These are phyloP conservation scores for Thymelicus lineola DNA, from an alignment of 2,888 invertebrate genomes.

Conservation along the genomic window DNA sequence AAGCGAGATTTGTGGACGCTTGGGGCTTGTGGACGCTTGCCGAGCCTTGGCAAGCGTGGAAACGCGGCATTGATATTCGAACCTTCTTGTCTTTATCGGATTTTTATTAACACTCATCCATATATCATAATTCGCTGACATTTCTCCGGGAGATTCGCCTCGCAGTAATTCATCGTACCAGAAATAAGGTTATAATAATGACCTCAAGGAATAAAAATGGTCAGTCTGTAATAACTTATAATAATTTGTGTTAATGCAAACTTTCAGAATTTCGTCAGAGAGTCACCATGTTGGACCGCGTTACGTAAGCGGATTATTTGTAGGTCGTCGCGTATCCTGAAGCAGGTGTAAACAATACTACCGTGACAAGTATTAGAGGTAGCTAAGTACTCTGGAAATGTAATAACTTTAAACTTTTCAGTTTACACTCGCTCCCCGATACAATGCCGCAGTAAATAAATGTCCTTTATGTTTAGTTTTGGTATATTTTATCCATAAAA, in stretches of 20 bases:
- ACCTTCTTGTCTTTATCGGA: not conserved
- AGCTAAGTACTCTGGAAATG: conserved; percentile 12
- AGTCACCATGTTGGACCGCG: conserved; percentile 43
- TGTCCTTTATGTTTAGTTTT: too few relatives aligned
- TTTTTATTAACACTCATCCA: not conserved
- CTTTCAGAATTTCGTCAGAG: conserved; percentile 46
- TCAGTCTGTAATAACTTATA: conserved; percentile 39
- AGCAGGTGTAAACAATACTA: conserved; percentile 43
- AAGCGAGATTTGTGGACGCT: too few relatives aligned
- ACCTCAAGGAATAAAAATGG: conserved; percentile 32
- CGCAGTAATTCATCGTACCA: conserved; percentile 6
- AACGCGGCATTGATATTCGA: too few relatives aligned
- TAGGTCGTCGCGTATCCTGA: conserved; percentile 41
- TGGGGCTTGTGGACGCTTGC: too few relatives aligned
- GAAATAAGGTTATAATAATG: conserved; percentile 26
- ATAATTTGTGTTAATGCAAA: conserved; percentile 45
- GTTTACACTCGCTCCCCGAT: not conserved
- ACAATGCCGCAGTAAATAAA: too few relatives aligned
- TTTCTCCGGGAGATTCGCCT: not conserved
- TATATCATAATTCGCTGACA: conserved; percentile 11
- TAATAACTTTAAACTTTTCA: not conserved
- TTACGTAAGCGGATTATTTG: conserved; percentile 40
- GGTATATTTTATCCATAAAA: too few relatives aligned
- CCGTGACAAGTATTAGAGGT: conserved; percentile 31
- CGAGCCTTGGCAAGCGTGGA: too few relatives aligned